These are phyloP conservation scores for Macrotis lagotis DNA, from an alignment of 2,113 vertebrate species.

Conservation along the genomic window DNA sequence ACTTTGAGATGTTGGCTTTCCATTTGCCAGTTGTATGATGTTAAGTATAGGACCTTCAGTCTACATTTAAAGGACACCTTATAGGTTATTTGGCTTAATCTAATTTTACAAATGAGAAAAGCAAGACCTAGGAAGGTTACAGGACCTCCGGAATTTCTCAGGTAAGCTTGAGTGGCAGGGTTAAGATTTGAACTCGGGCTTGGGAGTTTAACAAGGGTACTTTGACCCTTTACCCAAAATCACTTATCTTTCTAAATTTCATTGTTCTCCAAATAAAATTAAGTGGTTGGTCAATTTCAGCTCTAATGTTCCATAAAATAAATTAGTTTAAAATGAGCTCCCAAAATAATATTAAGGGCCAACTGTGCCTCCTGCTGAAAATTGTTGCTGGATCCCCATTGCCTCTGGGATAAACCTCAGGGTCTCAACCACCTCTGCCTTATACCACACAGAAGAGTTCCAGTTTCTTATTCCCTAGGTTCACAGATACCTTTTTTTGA, in stretches of 20 bases:
- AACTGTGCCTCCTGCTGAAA: neutral
- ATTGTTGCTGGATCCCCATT: neutral
- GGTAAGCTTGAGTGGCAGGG: neutral
- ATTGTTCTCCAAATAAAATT: neutral
- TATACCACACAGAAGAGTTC: neutral
- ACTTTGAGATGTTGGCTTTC: neutral
- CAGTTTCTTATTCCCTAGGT: neutral
- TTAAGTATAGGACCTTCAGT: neutral
- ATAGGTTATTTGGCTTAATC: neutral
- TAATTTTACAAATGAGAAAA: neutral
- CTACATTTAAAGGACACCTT: neutral
- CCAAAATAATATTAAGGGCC: neutral
- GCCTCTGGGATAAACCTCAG: too few species aligned
- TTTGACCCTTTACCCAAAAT: neutral
- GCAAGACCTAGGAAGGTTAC: too few species aligned
- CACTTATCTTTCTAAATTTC: neutral
- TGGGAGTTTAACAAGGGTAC: too few species aligned
- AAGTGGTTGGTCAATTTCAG: neutral
- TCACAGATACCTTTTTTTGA: too few species aligned
- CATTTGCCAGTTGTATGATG: neutral
- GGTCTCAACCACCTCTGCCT: neutral
- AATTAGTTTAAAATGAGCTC: neutral
- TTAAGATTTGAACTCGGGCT: neutral
- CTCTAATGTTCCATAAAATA: neutral
- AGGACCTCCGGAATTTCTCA: neutral